phyloP scores from a whole-genome alignment of 64 coral and sea anemone genomes.

The Acropora tenuis region DNA sequence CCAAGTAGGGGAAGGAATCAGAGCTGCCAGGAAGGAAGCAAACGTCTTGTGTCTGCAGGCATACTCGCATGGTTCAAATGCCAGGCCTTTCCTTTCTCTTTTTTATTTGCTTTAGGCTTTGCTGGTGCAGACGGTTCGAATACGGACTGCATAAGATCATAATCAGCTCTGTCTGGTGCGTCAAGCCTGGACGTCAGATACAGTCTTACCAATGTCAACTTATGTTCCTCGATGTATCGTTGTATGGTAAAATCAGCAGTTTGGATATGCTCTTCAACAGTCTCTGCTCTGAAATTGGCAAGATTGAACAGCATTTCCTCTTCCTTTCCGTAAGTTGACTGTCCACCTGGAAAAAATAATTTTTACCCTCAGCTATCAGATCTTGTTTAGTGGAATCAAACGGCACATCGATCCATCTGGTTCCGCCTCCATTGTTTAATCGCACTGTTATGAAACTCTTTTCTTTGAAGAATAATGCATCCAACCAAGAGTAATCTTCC shows the following conservation, averaged over 20 bases:
- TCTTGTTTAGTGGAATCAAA: constrained; percentile 10
- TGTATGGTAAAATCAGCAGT: constrained; percentile 51
- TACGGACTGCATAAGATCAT: constrained; percentile 17
- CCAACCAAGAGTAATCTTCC: constrained; percentile 59
- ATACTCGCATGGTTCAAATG: constrained; percentile 35
- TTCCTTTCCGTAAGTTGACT: constrained; percentile 34
- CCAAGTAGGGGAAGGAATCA: neutral
- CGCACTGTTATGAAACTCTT: constrained; percentile 55
- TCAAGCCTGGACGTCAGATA: constrained; percentile 62
- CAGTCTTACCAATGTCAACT: constrained; percentile 51
- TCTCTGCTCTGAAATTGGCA: constrained; percentile 54
- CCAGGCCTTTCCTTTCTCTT: constrained; percentile 47
- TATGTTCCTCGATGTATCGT: constrained; percentile 48
- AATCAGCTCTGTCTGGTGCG: neutral
- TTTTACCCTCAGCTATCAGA: constrained; percentile 44
- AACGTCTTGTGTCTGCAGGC: neutral
- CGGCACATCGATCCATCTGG: constrained; percentile 6
- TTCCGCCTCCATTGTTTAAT: constrained; percentile 56
- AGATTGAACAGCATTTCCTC: constrained; percentile 59
- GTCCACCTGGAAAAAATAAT: constrained; percentile 41
- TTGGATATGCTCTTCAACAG: constrained; percentile 3
- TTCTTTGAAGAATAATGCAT: constrained; percentile 35
- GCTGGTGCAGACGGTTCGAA: constrained; percentile 3
- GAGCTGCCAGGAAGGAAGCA: neutral
- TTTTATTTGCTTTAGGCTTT: neutral